Base-by-base conservation (phyloP, 2,113 vertebrate species). In the Nothocercus nigrocapillus region DNA sequence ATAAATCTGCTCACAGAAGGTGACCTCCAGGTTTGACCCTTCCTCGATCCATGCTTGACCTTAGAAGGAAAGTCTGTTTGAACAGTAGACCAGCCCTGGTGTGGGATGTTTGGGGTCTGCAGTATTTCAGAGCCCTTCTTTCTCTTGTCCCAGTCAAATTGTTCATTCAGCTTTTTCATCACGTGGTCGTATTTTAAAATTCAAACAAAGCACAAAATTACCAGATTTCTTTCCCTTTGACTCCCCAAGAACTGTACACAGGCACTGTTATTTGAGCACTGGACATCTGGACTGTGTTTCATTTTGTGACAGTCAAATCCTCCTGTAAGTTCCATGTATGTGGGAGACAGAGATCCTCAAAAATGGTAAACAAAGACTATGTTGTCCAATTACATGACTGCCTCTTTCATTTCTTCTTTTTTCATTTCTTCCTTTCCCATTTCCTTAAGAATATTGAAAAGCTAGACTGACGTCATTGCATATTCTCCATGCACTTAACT, bases 371-470 rank as follows among this genome's bases (percentile, higher is more conserved):
- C 94, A 97, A 97, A 90, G 92, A 75, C 86, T 61, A 3, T 68
- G 80, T 92, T 97, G 92, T 96, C 89, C 86, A 81, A 92, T 93
- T 75, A 66, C 38, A 64, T 96, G 89, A 94, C 83, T 94, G 88
- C 80, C 28, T 90, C 80, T 96, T 96, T 92, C 63, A 93, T 75
- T 84, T 93, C 76, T 94, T 88, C 72, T 28, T 82, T 88, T 90
- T 84, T 56, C 25, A 92, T 78, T 81, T 93, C 73, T 93, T 88
- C 68, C 28, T 82, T 88, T 90, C 78, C 61, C 28, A 36, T 93
- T 94, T 94, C 94, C 72, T 90, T 78, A 61, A 85, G 54, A 83
- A 64, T 72, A 81, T 25, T 83, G 73, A 86, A 88, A 77, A 94
- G n/a, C 68, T 67, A 63, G 67, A 17, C 59, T 93, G 82, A 70